These are phyloP conservation scores for Aromia moschata DNA, from an alignment of 2,888 invertebrate genomes.

Conservation along the genomic window DNA sequence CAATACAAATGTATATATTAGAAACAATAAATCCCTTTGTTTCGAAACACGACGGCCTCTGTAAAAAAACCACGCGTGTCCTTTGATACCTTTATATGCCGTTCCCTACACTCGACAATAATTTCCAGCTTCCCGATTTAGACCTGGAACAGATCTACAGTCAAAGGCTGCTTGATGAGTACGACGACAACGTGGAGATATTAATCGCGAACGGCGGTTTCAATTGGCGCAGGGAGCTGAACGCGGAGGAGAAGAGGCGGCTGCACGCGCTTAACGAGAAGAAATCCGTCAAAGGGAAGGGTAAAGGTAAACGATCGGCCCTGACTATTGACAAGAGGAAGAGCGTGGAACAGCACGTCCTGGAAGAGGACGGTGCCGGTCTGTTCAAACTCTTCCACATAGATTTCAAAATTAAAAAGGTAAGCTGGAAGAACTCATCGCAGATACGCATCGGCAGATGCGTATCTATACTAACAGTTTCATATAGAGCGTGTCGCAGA, in stretches of 20 bases:
- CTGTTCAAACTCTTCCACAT: constrained; percentile 60
- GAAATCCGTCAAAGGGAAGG: constrained; percentile 62
- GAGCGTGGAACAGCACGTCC: constrained; percentile 42
- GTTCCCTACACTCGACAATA: no score
- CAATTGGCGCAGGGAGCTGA: constrained; percentile 66
- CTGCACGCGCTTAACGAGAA: constrained; percentile 48
- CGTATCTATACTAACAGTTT: no score
- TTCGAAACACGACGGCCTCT: no score
- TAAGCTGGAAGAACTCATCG: constrained; percentile 41
- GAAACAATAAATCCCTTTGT: no score
- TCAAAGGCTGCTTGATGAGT: constrained; percentile 55
- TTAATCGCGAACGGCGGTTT: constrained; percentile 71
- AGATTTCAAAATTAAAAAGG: constrained; percentile 62
- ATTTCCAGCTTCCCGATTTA: constrained; percentile 71
- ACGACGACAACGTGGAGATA: constrained; percentile 63
- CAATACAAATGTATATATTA: no score
- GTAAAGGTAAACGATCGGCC: constrained; percentile 61
- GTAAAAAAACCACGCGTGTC: no score
- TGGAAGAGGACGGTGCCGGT: constrained; percentile 31
- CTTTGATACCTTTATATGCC: no score
- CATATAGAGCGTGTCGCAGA: no score
- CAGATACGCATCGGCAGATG: no score
- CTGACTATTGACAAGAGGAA: constrained; percentile 40
- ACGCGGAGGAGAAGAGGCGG: constrained; percentile 53
- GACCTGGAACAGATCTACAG: constrained; percentile 72